These are phyloP conservation scores for Planococcus citri DNA, from an alignment of 1,140 invertebrate species.

Conservation along the genomic window DNA sequence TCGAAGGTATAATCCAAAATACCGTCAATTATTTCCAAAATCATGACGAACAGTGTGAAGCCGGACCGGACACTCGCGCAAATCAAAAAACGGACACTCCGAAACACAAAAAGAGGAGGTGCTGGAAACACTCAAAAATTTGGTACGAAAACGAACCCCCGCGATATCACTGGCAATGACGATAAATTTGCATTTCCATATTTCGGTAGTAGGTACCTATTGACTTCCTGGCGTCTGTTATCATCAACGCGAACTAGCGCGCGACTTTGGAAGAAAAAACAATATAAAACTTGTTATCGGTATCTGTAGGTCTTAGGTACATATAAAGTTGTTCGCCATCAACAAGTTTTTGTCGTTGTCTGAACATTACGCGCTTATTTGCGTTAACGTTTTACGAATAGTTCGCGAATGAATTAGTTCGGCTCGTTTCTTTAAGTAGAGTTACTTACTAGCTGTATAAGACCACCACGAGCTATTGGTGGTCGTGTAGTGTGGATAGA, in stretches of 20 bases:
- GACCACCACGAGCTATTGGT: too few relatives aligned
- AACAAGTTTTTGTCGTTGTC: conserved; percentile 6
- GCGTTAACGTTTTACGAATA: not conserved
- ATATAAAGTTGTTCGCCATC: not conserved
- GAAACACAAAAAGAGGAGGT: too few relatives aligned
- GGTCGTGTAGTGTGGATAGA: too few relatives aligned
- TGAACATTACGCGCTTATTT: conserved; percentile 3
- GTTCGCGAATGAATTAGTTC: conserved; percentile 1
- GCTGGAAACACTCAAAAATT: too few relatives aligned
- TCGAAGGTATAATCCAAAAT: not conserved
- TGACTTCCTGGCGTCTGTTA: not conserved
- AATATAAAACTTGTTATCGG: conserved; percentile 8
- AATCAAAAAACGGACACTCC: not conserved
- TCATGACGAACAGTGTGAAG: not conserved
- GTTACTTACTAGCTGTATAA: too few relatives aligned
- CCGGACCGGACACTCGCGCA: too few relatives aligned
- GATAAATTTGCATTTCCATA: too few relatives aligned
- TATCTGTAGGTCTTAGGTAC: too few relatives aligned
- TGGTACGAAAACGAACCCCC: too few relatives aligned
- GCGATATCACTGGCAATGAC: too few relatives aligned
- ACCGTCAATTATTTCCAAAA: not conserved
- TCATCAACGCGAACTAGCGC: not conserved
- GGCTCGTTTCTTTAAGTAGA: not conserved
- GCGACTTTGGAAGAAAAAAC: too few relatives aligned
- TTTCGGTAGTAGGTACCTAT: too few relatives aligned